Percentiles rank a stretch among this genome's conserved stretches.
phyloP scores from a whole-genome alignment of 2,113 vertebrate genomes.

The Chloroceryle aenea region DNA sequence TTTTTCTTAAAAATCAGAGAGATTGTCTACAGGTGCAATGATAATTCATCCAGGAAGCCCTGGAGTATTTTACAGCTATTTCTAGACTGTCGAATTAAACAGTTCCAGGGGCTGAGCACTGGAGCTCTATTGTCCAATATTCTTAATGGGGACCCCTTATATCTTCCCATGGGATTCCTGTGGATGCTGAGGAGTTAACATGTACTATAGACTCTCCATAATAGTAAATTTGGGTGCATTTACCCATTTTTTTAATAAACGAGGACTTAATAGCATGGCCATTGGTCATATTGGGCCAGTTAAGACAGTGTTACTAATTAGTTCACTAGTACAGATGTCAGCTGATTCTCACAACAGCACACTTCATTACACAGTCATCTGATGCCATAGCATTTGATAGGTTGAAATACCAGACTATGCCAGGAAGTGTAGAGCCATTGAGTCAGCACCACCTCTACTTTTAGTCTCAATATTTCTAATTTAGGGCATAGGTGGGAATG shows the following conservation, averaged over 20 bases:
- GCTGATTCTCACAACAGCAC: neutral
- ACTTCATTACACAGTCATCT: neutral
- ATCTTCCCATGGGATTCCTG: neutral
- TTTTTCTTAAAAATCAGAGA: neutral
- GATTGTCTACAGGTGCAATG: neutral
- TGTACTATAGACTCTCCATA: neutral
- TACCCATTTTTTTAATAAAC: neutral
- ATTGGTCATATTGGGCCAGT: neutral
- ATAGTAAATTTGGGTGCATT: neutral
- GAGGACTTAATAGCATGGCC: neutral
- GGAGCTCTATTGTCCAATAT: neutral
- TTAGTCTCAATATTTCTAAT: neutral
- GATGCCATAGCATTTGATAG: neutral
- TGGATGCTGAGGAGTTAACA: neutral
- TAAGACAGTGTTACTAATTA: neutral
- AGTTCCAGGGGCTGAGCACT: rapidly evolving
- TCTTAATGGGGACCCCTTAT: neutral
- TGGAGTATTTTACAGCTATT: neutral
- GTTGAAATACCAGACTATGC: neutral
- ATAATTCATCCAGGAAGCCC: neutral
- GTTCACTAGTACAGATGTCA: neutral
- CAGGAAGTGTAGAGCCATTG: neutral
- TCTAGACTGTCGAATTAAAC: neutral
- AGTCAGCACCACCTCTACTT: neutral
- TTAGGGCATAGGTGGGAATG: neutral